Base-by-base conservation (phyloP, 2,888 invertebrate genomes). In the Drosophila rellima region DNA sequence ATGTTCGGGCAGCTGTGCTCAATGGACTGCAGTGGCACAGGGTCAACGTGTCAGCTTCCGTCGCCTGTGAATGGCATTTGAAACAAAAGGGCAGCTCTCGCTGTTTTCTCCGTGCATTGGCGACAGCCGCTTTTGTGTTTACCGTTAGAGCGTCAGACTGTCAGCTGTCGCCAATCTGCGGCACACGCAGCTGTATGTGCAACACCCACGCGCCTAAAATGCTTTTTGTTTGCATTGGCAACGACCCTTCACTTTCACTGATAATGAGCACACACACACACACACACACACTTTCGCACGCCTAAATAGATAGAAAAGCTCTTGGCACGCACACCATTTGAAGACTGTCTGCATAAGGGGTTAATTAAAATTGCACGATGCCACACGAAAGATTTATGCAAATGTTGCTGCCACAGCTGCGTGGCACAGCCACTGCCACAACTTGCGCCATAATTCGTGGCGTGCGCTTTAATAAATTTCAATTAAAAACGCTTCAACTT, bases 281-380 rank as follows among this genome's bases (percentile, higher is more conserved):
- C 47, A 20, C 55, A 39, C 51, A 13, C 42, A 10, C 31, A 35
- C n/a, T 11, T 20, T 8, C 37, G 42, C 18, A 40, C 29, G 18
- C 11, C 11, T 45, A 31, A n/a, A 8, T 23, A 17, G 31, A 33
- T 55, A 33, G 33, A 11, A 60, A 51, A 42, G 13, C 15, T 20
- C 45, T 70, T 37, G 51, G 23, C 15, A 39, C n/a, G 7, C 31
- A 10, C 29, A 45, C 45, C 10, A 29, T 31, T 52, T 54, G 31
- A n/a, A 23, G 23, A 20, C 44, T 50, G 18, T 10, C 56, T 39
- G 56, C 47, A 63, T 29, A 63, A 65, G 39, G 51, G 44, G 61
- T 54, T 86, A 80, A 82, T 82, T 80, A 69, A 67, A 82, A 86
- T 60, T 74, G 77, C 83, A 65, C 17, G 65, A 33, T 26, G 55